phyloP scores from a whole-genome alignment of 2,888 invertebrate genomes.

The Leucoptera coffeella region DNA sequence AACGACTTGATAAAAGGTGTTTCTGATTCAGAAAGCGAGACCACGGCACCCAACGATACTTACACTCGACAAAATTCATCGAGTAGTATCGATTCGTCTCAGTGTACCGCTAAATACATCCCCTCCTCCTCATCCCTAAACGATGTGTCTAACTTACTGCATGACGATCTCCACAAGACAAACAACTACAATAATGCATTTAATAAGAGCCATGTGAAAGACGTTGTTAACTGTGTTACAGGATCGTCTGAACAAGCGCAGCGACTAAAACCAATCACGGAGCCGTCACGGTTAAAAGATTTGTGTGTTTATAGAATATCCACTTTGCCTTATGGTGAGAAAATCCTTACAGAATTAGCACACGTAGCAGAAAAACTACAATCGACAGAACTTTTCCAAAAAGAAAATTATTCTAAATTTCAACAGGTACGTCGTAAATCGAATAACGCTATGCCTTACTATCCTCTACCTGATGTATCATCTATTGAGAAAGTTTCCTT shows the following conservation, averaged over 20 bases:
- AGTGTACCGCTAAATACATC: slow-evolving; percentile 66
- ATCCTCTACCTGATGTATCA: slow-evolving; percentile 38
- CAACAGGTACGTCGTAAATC: no score
- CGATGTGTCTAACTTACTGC: slow-evolving; percentile 52
- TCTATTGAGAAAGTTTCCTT: slow-evolving; percentile 33
- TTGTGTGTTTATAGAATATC: slow-evolving; percentile 60
- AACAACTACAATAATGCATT: slow-evolving; percentile 11
- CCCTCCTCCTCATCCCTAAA: slow-evolving; percentile 53
- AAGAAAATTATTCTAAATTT: no score
- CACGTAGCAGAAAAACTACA: slow-evolving; percentile 53
- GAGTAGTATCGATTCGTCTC: slow-evolving; percentile 59
- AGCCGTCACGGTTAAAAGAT: slow-evolving; percentile 53
- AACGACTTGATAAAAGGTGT: slow-evolving; percentile 42
- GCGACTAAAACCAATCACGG: slow-evolving; percentile 7
- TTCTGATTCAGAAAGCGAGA: slow-evolving; percentile 22
- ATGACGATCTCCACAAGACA: slow-evolving; percentile 23
- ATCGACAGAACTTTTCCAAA: slow-evolving; percentile 17
- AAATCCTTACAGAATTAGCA: slow-evolving; percentile 63
- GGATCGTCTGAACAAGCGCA: slow-evolving; percentile 13
- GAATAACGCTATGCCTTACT: slow-evolving; percentile 26
- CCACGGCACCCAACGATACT: slow-evolving; percentile 17
- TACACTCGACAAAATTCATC: slow-evolving; percentile 53
- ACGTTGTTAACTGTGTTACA: slow-evolving; percentile 36
- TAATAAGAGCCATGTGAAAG: slow-evolving; percentile 34
- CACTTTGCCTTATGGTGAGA: slow-evolving; percentile 62